Base-by-base conservation (phyloP, 2,113 vertebrate genomes). In the Tauraco erythrolophus region DNA sequence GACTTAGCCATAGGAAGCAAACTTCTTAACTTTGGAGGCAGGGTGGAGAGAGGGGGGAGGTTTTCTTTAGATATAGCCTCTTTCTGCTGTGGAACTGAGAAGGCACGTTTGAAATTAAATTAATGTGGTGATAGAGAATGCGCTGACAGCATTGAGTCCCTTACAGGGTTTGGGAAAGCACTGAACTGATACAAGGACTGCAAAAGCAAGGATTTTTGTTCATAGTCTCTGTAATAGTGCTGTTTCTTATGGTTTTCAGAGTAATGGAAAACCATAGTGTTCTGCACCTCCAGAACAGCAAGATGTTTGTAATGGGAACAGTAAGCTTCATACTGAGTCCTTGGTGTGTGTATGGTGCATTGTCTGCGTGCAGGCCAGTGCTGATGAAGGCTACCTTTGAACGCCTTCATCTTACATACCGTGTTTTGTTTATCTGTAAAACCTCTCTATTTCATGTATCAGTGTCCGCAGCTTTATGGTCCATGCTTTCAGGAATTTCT, bases 361-460 rank as follows among this genome's bases (percentile, higher is more conserved):
- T 65, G 31, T 69, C 58, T 81, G 41, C 72, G 16, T n/a, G 23
- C n/a, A 74, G 35, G 60, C 15, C 37, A 19, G 8, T 57, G 24
- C 62, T 48, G 43, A 35, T 37, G 37, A 69, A 61, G 16, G 9
- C 45, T 65, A 16, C 50, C 31, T 89, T 75, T 86, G 68, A 53
- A 45, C 45, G 65, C 6, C 14, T 61, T 31, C 8, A 21, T 68
- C 14, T 46, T 66, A 76, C 72, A 56, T 43, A 15, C 19, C 58
- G 28, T 45, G 45, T 74, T 74, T 89, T 61, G 10, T 65, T 7
- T 86, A 21, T 68, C 51, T 75, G 19, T 85, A 46, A 68, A 93
- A 75, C 10, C 9, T 37, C 28, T 28, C 31, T 58, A 2, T 54
- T 71, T 46, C 0, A 0, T 60, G 4, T 69, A 19, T 56, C n/a